Conservation (phyloP, 2,113 vertebrate genomes). For the Esox niger region DNA sequence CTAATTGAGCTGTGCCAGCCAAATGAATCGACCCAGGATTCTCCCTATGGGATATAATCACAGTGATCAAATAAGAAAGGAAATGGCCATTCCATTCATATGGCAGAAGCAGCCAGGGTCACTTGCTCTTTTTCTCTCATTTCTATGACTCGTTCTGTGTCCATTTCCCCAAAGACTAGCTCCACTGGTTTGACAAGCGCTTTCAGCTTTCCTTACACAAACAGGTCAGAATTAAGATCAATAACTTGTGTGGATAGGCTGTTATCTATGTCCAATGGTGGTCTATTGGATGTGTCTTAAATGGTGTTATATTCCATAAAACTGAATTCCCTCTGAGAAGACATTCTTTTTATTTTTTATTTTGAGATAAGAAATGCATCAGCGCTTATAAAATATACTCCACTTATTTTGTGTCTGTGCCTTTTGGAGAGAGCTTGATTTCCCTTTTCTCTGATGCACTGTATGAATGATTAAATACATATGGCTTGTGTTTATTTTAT, state of each 20-base stretch:
- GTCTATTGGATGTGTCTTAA: constrained; percentile 64
- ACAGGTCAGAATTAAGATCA: constrained; percentile 63
- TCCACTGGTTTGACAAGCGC: constrained; percentile 51
- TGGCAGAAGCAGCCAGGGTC: neutral
- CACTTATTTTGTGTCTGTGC: constrained; percentile 47
- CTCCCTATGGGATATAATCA: neutral
- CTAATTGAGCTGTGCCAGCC: neutral
- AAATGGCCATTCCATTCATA: neutral
- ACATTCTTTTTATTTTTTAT: constrained; percentile 31
- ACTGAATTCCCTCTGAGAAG: constrained; percentile 56
- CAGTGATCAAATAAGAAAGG: neutral
- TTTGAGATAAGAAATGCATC: constrained; percentile 56
- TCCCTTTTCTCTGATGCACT: constrained; percentile 34
- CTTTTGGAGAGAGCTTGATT: constrained; percentile 26
- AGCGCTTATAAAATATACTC: constrained; percentile 48
- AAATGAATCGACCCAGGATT: neutral
- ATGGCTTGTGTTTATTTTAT: too few relatives aligned
- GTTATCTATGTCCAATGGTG: constrained; percentile 60
- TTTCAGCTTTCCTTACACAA: constrained; percentile 62
- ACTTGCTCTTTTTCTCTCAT: neutral
- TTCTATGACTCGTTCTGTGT: constrained; percentile 8
- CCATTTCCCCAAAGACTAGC: constrained; percentile 31
- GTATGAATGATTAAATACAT: constrained; percentile 28
- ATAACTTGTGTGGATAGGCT: constrained; percentile 60
- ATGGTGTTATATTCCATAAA: constrained; percentile 66